These are phyloP conservation scores for Pomacea maculata DNA, from an alignment of 1,140 invertebrate genomes.

Conservation along the genomic window DNA sequence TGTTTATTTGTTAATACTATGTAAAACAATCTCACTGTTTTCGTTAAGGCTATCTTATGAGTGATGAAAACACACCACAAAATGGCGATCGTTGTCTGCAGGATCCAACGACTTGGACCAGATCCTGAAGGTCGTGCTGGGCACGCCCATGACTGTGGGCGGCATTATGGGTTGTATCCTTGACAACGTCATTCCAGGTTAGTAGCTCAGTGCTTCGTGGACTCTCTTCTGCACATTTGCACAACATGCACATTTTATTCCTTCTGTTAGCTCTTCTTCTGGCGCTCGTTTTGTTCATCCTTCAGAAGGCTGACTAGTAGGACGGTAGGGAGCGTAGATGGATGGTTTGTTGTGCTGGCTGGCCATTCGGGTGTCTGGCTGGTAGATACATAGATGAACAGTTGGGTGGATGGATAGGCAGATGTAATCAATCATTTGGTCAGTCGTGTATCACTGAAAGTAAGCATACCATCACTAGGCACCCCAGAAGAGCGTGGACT, in stretches of 20 bases:
- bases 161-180: constrained; percentile 37
- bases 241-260: not conserved
- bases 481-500: constrained; percentile 49
- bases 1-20: too few relatives aligned
- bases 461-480: constrained; percentile 1
- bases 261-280: too few relatives aligned
- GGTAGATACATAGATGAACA: too few relatives aligned
- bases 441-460: not conserved
- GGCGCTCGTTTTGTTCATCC: too few relatives aligned
- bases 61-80: too few relatives aligned
- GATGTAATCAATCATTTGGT: too few relatives aligned
- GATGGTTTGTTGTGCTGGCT: not conserved
- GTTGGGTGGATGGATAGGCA: too few relatives aligned
- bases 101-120: constrained; percentile 34
- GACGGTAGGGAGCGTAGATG: not conserved
- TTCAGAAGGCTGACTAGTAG: not conserved
- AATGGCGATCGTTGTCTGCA: constrained; percentile 14
- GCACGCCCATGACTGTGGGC: constrained; percentile 40
- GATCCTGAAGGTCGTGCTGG: constrained; percentile 35
- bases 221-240: not conserved
- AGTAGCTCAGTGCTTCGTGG: not conserved
- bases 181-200: constrained; percentile 43
- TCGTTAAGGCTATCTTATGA: too few relatives aligned
- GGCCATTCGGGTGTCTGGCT: too few relatives aligned
- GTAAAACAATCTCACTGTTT: too few relatives aligned